A percentile compares a stretch with the other conserved stretches of the same genome.
Conservation (phyloP, 23 tunicate species). For the Trididemnum nubilum region DNA sequence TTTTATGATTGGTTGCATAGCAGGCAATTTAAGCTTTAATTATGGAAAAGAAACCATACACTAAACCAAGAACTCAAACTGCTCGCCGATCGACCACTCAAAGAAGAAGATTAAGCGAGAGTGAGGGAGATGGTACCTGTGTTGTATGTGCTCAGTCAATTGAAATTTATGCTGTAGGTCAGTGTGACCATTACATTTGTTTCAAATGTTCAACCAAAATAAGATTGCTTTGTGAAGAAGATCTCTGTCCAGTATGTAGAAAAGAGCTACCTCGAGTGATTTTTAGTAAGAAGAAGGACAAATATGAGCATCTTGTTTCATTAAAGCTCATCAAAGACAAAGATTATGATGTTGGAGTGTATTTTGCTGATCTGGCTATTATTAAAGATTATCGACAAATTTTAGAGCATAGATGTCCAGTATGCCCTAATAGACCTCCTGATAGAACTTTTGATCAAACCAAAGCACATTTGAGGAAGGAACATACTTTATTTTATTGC, state of each 20-base stretch:
- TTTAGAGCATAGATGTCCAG: constrained; percentile 63
- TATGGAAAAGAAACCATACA: constrained; percentile 8
- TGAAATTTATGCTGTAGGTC: constrained; percentile 77
- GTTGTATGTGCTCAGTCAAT: constrained; percentile 73
- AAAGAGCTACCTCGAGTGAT: constrained; percentile 67
- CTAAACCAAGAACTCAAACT: constrained; percentile 30
- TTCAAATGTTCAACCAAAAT: constrained; percentile 84
- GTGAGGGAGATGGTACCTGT: constrained; percentile 72
- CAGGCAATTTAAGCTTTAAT: too few relatives aligned
- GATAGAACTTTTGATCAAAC: constrained; percentile 50
- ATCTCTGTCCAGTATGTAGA: constrained; percentile 80
- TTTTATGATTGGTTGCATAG: too few relatives aligned
- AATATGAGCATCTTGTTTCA: constrained; percentile 30
- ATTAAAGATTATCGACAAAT: constrained; percentile 31
- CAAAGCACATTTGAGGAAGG: constrained; percentile 71
- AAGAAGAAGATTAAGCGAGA: constrained; percentile 41
- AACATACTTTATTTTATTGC: constrained; percentile 72
- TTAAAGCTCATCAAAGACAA: constrained; percentile 37
- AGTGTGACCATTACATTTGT: constrained; percentile 84
- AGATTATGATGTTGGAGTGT: constrained; percentile 27
- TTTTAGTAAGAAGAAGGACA: constrained; percentile 13
- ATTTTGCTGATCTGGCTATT: constrained; percentile 28
- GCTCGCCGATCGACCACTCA: constrained; percentile 26
- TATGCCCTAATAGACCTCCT: constrained; percentile 60
- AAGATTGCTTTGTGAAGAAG: constrained; percentile 71